Evolutionary conservation across 2,113 vertebrate species (phyloP).

Genomic region (Rhinichthys klamathensis): DNA sequence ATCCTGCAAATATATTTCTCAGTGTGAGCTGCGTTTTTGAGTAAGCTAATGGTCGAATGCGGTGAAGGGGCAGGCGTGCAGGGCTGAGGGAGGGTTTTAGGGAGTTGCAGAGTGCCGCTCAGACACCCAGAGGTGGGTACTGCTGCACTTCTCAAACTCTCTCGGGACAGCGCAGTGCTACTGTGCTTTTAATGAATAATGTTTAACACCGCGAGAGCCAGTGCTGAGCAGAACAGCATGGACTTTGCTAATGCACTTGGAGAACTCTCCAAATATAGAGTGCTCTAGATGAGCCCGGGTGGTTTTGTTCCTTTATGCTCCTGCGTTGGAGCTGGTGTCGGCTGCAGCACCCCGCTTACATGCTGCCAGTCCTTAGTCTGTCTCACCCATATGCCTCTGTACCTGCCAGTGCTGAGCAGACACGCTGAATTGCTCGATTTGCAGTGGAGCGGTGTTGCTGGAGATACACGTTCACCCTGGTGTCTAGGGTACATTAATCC

Average conservation of each 20-base stretch:
- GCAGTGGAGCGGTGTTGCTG: conserved; percentile 61
- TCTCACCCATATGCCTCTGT: conserved; percentile 44
- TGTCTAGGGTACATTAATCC: conserved; percentile 68
- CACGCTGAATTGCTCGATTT: conserved; percentile 44
- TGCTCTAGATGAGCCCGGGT: conserved; percentile 40
- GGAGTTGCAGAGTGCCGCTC: neutral
- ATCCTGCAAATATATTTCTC: conserved; percentile 20
- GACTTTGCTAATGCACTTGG: conserved; percentile 33
- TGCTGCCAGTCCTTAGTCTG: conserved; percentile 28
- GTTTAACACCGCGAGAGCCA: conserved; percentile 38
- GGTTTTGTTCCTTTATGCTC: conserved; percentile 40
- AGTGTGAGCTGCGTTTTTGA: neutral
- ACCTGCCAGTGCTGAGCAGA: conserved; percentile 34
- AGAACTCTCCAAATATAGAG: conserved; percentile 44
- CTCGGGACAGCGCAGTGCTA: neutral
- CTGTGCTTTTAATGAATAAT: conserved; percentile 19
- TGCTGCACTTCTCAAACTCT: conserved; percentile 13
- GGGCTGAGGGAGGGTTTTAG: neutral
- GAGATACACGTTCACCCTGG: conserved; percentile 67
- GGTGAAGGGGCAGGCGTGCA: neutral
- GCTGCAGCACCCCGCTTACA: conserved; percentile 3
- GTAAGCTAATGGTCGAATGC: conserved; percentile 53
- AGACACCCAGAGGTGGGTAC: conserved; percentile 22
- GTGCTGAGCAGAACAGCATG: conserved; percentile 51
- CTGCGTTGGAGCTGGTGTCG: conserved; percentile 9